Conservation (phyloP, 2,888 invertebrate genomes). For the Tipula helvola region DNA sequence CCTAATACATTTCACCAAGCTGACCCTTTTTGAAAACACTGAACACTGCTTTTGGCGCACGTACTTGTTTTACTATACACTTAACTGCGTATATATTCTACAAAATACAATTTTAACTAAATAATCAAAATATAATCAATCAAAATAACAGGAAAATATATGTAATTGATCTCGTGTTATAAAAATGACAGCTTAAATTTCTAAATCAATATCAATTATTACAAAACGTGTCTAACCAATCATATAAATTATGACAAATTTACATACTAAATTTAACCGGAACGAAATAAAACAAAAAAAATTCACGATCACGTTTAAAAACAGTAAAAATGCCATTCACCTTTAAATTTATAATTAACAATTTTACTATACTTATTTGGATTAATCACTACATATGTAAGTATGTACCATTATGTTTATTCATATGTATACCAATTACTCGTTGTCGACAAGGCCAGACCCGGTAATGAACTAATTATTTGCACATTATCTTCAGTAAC, state of each 20-base stretch:
- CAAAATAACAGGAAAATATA: background rate
- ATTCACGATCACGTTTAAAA: background rate
- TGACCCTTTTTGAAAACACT: too few species aligned
- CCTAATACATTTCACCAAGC: too few species aligned
- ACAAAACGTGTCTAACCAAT: background rate
- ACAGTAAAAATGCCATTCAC: background rate
- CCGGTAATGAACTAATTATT: background rate
- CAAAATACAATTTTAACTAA: background rate
- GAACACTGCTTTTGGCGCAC: background rate
- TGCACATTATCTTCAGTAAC: background rate
- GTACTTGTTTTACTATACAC: background rate
- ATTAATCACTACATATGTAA: background rate
- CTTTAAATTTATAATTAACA: background rate
- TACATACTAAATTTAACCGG: background rate
- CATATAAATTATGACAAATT: background rate
- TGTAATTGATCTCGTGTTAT: background rate
- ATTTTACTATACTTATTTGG: background rate
- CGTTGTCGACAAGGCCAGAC: background rate
- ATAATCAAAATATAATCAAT: background rate
- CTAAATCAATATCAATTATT: background rate
- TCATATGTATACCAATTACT: background rate
- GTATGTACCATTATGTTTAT: background rate
- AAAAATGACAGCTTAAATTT: background rate
- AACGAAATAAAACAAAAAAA: background rate
- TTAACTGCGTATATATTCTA: background rate